Percentiles rank a stretch among this genome's conserved stretches.
Conservation (phyloP, 2,113 vertebrate species). For the Garra rufa region DNA sequence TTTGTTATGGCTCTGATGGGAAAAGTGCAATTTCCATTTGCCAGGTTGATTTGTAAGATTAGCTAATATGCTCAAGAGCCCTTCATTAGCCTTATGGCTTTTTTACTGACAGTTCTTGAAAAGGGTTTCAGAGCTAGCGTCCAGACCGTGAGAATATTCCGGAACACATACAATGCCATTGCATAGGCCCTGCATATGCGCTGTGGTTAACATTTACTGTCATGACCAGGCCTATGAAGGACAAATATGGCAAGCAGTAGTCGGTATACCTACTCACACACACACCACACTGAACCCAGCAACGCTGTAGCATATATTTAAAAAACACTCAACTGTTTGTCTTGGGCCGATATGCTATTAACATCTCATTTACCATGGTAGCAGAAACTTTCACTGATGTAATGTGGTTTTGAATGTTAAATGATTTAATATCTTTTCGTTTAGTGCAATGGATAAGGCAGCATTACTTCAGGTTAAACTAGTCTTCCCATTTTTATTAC, state of each 20-base stretch:
- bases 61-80: slow-evolving; percentile 32
- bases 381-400: slow-evolving; percentile 75
- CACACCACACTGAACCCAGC: slow-evolving; percentile 43
- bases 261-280: not conserved
- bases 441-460: slow-evolving; percentile 63
- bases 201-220: slow-evolving; percentile 47
- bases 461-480: slow-evolving; percentile 26
- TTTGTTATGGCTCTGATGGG: slow-evolving; percentile 7
- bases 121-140: slow-evolving; percentile 2
- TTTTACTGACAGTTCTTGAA: slow-evolving; percentile 25
- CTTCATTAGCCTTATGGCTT: slow-evolving; percentile 27
- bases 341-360: slow-evolving; percentile 77
- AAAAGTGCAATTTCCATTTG: slow-evolving; percentile 37
- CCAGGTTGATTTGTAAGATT: slow-evolving; percentile 27
- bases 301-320: slow-evolving; percentile 72
- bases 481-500: not conserved
- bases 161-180: slow-evolving; percentile 6
- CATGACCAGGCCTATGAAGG: slow-evolving; percentile 34
- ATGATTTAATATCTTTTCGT: slow-evolving; percentile 72
- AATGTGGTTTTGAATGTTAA: slow-evolving; percentile 72
- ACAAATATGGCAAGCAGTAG: slow-evolving; percentile 37
- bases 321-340: slow-evolving; percentile 75
- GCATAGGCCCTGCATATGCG: slow-evolving; percentile 3
- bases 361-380: slow-evolving; percentile 67
- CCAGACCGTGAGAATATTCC: slow-evolving; percentile 19